Evolutionary conservation across 2,888 invertebrate genomes (phyloP).

Genomic region (Archips crataeganus): DNA sequence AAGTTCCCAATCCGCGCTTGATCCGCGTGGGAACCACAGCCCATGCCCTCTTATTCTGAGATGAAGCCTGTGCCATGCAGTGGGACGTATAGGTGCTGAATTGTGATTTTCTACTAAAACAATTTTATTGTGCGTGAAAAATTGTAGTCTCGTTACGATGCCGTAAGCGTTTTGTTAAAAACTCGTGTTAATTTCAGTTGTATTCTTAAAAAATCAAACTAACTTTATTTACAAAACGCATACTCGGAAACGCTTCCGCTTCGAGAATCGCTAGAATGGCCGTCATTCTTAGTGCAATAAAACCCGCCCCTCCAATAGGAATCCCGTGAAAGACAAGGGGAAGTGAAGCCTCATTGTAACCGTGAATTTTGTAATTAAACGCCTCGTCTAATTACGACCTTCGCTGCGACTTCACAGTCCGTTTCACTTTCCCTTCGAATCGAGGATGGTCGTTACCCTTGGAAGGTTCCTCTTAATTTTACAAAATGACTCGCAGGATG

Average conservation of each 20-base stretch:
- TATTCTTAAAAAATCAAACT: too few relatives aligned
- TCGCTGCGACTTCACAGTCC: slow-evolving; percentile 69
- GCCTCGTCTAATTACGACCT: slow-evolving; percentile 82
- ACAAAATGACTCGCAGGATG: slow-evolving; percentile 38
- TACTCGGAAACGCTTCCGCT: slow-evolving; percentile 14
- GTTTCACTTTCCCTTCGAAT: slow-evolving; percentile 65
- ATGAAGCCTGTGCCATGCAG: too few relatives aligned
- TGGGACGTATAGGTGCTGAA: too few relatives aligned
- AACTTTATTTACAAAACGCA: neutral
- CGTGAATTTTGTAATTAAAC: slow-evolving; percentile 83
- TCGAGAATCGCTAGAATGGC: neutral
- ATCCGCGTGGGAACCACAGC: too few relatives aligned
- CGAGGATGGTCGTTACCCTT: slow-evolving; percentile 51
- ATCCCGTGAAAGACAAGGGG: slow-evolving; percentile 79
- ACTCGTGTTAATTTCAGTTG: too few relatives aligned
- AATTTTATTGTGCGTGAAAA: too few relatives aligned
- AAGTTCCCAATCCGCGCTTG: too few relatives aligned
- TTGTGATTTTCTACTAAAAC: too few relatives aligned
- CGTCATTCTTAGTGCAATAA: slow-evolving; percentile 40
- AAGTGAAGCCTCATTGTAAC: slow-evolving; percentile 79
- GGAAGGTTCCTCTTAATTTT: slow-evolving; percentile 37
- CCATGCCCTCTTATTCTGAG: too few relatives aligned
- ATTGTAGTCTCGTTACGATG: too few relatives aligned
- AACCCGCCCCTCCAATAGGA: slow-evolving; percentile 54
- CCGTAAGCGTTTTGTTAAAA: too few relatives aligned